Evolutionary conservation across 2,888 invertebrate species (phyloP).

Genomic region (Doris montereyensis): DNA sequence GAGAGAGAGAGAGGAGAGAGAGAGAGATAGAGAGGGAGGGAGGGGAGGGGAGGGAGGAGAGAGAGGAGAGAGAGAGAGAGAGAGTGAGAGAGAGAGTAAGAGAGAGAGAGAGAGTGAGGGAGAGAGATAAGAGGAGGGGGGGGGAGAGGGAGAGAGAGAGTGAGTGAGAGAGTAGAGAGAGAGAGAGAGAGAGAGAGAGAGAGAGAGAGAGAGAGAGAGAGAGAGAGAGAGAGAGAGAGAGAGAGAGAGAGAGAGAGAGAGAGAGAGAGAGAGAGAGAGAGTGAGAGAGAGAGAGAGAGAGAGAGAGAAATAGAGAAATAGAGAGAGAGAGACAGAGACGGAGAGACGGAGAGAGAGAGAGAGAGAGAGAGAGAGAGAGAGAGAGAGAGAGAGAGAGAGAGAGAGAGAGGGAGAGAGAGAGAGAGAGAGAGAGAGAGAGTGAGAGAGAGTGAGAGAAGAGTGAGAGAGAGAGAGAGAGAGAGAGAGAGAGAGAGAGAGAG

Average conservation of each 20-base stretch:
- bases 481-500: conserved; percentile 23
- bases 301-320: background rate
- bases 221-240: background rate
- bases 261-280: background rate
- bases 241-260: background rate
- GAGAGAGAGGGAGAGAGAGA: conserved; percentile 11
- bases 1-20: background rate
- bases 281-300: background rate
- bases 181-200: no score
- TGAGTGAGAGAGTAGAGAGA: background rate
- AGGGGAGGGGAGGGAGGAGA: background rate
- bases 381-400: background rate
- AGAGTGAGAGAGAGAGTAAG: background rate
- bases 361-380: background rate
- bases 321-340: background rate
- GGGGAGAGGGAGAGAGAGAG: background rate
- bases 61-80: background rate
- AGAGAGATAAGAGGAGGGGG: background rate
- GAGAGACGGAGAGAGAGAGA: background rate
- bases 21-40: background rate
- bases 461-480: conserved; percentile 23
- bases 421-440: background rate
- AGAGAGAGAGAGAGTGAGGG: background rate
- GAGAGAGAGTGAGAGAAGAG: background rate
- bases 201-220: background rate